phyloP scores from a whole-genome alignment of 1,140 invertebrate species.

The Theocolax elegans region DNA sequence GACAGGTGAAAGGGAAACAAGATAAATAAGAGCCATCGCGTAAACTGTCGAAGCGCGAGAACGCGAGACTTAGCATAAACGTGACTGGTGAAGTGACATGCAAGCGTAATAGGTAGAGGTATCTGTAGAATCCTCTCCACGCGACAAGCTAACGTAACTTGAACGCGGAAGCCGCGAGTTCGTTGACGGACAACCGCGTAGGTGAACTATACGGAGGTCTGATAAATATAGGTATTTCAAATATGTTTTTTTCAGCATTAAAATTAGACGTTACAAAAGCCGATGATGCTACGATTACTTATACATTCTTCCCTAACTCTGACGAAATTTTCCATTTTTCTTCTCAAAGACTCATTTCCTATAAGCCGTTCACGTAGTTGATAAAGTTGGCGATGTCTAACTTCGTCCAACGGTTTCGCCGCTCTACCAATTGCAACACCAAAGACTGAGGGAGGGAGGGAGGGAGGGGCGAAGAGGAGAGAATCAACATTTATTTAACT shows the following conservation, averaged over 20 bases:
- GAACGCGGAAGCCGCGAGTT: constrained; percentile 11
- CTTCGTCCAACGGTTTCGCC: too few relatives aligned
- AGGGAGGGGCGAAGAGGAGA: too few relatives aligned
- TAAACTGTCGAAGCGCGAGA: constrained; percentile 12
- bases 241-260: background rate
- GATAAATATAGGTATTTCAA: too few relatives aligned
- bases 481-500: too few relatives aligned
- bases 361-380: too few relatives aligned
- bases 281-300: background rate
- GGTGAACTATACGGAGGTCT: too few relatives aligned
- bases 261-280: background rate
- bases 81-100: background rate
- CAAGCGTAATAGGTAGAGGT: background rate
- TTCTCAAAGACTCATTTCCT: too few relatives aligned
- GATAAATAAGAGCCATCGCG: constrained; percentile 21
- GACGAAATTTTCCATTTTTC: constrained; percentile 10
- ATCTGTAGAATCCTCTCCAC: background rate
- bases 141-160: background rate
- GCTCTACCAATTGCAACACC: too few relatives aligned
- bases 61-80: constrained; percentile 11
- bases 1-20: constrained; percentile 31
- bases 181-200: background rate
- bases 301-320: background rate
- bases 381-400: too few relatives aligned
- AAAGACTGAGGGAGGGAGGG: too few relatives aligned